Conservation (phyloP, 2,797 vertebrate genomes). For the Gouania willdenowi region DNA sequence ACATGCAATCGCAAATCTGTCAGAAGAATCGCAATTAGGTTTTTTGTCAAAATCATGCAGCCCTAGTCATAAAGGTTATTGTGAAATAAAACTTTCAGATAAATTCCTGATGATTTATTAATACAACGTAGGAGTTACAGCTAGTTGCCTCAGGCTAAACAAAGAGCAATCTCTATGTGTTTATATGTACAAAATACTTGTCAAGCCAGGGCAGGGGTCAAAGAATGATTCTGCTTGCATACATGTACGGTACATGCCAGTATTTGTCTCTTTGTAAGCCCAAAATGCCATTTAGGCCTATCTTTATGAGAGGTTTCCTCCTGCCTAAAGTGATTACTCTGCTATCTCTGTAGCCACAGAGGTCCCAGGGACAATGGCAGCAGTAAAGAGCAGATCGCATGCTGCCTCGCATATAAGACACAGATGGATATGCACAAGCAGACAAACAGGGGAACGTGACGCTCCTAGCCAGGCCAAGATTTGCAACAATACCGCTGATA, state of each 20-base stretch:
- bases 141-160: conserved; percentile 20
- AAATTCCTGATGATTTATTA: conserved; percentile 8
- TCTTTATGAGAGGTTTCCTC: conserved; percentile 40
- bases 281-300: conserved; percentile 19
- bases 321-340: conserved; percentile 1
- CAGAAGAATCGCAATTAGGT: no score
- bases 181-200: conserved; percentile 4
- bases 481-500: conserved; percentile 13
- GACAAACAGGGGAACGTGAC: conserved; percentile 20
- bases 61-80: conserved; percentile 17
- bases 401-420: conserved; percentile 10
- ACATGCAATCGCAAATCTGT: no score
- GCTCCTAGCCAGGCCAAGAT: conserved; percentile 12
- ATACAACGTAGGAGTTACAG: background rate
- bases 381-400: conserved; percentile 20
- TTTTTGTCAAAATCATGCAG: background rate
- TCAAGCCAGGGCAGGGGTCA: conserved; percentile 12
- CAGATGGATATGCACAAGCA: conserved; percentile 5
- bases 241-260: conserved; percentile 7
- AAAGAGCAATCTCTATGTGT: conserved; percentile 15
- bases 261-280: conserved; percentile 4
- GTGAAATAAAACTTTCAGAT: conserved; percentile 2
- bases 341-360: conserved; percentile 45
- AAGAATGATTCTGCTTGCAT: conserved; percentile 14
- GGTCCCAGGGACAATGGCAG: conserved; percentile 37